Conservation (phyloP, 1,140 invertebrate species). For the Leptoteleia sp. region DNA sequence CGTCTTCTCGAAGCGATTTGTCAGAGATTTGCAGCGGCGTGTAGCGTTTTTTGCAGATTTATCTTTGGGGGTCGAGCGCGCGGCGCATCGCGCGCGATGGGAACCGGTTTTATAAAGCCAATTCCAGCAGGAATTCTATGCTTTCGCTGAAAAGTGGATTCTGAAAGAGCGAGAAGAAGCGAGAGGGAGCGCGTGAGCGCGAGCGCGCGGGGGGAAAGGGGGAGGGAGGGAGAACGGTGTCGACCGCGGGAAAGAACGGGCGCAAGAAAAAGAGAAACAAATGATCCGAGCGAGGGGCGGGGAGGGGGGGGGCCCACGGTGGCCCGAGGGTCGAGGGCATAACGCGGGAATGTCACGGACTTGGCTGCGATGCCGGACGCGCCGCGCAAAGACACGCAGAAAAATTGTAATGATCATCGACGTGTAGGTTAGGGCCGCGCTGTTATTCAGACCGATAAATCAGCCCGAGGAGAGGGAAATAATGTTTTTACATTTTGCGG, state of each 20-base stretch:
- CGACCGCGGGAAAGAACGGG: constrained; percentile 40
- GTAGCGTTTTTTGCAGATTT: constrained; percentile 68
- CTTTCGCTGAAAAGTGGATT: constrained; percentile 75
- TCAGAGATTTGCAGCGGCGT: constrained; percentile 61
- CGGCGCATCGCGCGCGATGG: constrained; percentile 56
- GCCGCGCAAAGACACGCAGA: constrained; percentile 44
- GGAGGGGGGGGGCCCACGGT: background rate
- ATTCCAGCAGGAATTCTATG: constrained; percentile 73
- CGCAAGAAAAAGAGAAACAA: constrained; percentile 48
- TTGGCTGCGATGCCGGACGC: constrained; percentile 42
- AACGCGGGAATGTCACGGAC: constrained; percentile 64
- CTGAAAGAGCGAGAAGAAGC: constrained; percentile 50
- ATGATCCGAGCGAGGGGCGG: constrained; percentile 11
- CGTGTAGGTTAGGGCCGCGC: constrained; percentile 26
- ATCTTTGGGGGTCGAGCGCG: constrained; percentile 63
- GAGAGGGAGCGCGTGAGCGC: constrained; percentile 28
- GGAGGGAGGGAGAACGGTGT: too few species aligned
- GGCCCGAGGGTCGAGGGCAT: constrained; percentile 58
- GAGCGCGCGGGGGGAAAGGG: too few species aligned
- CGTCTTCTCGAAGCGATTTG: constrained; percentile 58
- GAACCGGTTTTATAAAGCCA: constrained; percentile 73
- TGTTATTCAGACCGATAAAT: constrained; percentile 44
- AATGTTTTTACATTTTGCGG: constrained; percentile 31
- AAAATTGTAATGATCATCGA: constrained; percentile 62
- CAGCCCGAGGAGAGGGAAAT: constrained; percentile 14